These are phyloP conservation scores for Heliocidaris tuberculata DNA, from an alignment of 35 echinoderm and acorn worm genomes.

Conservation along the genomic window DNA sequence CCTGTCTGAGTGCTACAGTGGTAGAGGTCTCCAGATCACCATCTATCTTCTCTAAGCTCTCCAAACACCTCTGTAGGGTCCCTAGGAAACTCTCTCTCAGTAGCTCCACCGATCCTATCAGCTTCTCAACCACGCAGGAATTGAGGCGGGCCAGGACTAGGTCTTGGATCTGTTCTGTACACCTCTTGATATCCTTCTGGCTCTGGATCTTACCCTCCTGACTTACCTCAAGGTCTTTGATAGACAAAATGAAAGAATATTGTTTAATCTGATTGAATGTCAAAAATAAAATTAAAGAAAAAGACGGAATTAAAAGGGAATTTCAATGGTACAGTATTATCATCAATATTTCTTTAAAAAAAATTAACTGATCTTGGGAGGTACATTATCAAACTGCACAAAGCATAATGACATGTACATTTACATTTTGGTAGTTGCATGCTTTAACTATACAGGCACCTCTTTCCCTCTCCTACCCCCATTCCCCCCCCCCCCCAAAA, in stretches of 20 bases:
- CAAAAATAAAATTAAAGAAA: too few relatives aligned
- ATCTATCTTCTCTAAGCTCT: slow-evolving; percentile 86
- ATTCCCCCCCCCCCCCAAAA: too few relatives aligned
- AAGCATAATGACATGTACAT: too few relatives aligned
- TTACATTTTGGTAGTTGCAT: too few relatives aligned
- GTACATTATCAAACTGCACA: too few relatives aligned
- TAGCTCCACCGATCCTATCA: slow-evolving; percentile 89
- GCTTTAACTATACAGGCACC: too few relatives aligned
- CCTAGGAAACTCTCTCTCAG: slow-evolving; percentile 94
- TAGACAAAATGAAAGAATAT: not conserved
- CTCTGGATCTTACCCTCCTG: slow-evolving; percentile 71
- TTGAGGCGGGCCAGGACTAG: slow-evolving; percentile 77
- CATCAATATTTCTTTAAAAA: too few relatives aligned
- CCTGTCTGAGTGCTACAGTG: slow-evolving; percentile 83
- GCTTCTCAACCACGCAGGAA: slow-evolving; percentile 73
- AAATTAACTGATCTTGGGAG: too few relatives aligned
- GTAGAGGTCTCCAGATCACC: slow-evolving; percentile 73
- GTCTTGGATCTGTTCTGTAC: slow-evolving; percentile 92
- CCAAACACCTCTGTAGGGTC: slow-evolving; percentile 88
- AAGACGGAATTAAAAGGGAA: too few relatives aligned
- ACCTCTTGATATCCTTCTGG: slow-evolving; percentile 84
- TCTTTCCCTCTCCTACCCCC: too few relatives aligned
- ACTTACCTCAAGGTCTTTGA: slow-evolving; percentile 76
- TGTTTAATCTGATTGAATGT: too few relatives aligned
- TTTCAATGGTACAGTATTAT: too few relatives aligned